phyloP scores from a whole-genome alignment of 2,797 vertebrate species.

The Lepilemur septentrionalis region DNA sequence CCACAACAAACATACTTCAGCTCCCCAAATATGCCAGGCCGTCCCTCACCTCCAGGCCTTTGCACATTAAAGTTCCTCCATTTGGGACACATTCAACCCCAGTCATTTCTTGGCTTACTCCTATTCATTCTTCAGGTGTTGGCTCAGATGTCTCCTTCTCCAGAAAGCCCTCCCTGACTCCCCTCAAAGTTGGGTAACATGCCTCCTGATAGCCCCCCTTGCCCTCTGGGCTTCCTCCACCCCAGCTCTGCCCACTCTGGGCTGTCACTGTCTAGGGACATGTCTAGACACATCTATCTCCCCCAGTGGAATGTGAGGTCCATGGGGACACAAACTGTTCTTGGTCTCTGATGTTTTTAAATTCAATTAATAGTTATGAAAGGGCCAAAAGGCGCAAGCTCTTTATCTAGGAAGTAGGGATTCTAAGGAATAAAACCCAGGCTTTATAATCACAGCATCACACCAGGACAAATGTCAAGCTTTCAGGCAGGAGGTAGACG shows the following conservation, averaged over 20 bases:
- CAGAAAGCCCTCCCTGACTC: background rate
- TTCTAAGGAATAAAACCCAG: background rate
- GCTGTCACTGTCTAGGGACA: background rate
- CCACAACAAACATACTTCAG: background rate
- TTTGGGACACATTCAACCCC: background rate
- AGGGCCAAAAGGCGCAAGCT: background rate
- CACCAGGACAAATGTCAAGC: background rate
- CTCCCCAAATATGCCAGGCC: background rate
- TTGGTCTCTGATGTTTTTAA: background rate
- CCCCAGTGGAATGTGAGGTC: background rate
- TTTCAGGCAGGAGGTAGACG: background rate
- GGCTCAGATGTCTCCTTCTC: background rate
- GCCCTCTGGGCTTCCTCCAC: background rate
- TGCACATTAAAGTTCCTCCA: background rate
- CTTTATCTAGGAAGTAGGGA: background rate
- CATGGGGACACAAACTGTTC: background rate
- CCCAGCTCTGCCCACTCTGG: background rate
- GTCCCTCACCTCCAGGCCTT: background rate
- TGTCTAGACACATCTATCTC: background rate
- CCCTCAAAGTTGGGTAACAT: background rate
- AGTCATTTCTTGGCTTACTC: background rate
- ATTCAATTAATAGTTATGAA: background rate
- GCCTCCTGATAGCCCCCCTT: background rate
- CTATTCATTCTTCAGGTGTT: background rate
- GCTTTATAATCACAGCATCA: background rate